Percentiles rank a stretch among this genome's conserved stretches.
These are phyloP conservation scores for Lucilia cuprina DNA, from an alignment of 1,140 invertebrate genomes.

Conservation along the genomic window DNA sequence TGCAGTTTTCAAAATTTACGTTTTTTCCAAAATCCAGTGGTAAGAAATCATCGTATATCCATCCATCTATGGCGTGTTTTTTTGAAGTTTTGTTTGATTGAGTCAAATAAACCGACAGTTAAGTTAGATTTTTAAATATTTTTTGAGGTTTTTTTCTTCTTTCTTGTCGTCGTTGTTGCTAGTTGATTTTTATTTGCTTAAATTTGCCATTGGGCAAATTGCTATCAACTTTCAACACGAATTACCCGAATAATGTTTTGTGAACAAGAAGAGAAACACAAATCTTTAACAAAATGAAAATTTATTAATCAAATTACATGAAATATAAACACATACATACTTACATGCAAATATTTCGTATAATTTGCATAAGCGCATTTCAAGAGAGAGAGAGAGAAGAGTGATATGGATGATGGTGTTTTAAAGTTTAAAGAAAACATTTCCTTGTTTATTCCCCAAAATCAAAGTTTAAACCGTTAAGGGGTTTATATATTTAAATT, in stretches of 20 bases:
- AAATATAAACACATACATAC: background rate
- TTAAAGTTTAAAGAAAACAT: background rate
- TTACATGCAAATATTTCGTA: background rate
- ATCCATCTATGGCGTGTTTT: background rate
- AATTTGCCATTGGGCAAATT: slow-evolving; percentile 32
- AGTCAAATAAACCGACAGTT: slow-evolving; percentile 25
- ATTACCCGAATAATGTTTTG: slow-evolving; percentile 19
- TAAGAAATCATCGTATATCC: background rate
- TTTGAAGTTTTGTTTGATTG: slow-evolving; percentile 19
- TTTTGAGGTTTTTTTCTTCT: background rate
- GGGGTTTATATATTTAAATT: too few species aligned
- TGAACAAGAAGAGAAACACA: background rate
- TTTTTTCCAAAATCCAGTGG: too few species aligned
- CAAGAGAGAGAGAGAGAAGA: background rate
- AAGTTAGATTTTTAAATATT: slow-evolving; percentile 27
- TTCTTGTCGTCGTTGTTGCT: background rate
- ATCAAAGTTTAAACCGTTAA: background rate
- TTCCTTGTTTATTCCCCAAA: background rate
- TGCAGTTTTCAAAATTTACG: background rate
- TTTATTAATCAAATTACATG: background rate
- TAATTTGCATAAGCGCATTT: background rate
- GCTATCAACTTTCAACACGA: slow-evolving; percentile 34
- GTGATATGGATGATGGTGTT: background rate
- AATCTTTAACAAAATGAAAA: slow-evolving; percentile 4
- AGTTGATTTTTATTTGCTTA: background rate